These are phyloP conservation scores for Centropristis striata DNA, from an alignment of 2,113 vertebrate species.

Conservation along the genomic window DNA sequence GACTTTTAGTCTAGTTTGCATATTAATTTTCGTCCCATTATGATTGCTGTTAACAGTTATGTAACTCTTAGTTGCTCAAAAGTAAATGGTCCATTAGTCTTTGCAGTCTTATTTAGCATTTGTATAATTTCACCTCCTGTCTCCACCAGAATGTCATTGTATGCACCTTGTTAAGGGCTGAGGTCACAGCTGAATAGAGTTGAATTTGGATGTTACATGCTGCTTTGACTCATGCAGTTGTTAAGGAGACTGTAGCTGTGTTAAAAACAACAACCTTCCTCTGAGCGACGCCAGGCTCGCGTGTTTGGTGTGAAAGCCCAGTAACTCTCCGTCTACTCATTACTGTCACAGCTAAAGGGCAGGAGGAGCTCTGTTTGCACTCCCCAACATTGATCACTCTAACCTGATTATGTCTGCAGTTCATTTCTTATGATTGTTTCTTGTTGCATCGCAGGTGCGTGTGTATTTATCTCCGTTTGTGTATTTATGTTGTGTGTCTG, in stretches of 20 bases:
- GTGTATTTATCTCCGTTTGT: neutral
- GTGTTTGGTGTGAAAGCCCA: neutral
- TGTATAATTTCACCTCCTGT: neutral
- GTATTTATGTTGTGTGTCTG: neutral
- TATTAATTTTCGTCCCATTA: neutral
- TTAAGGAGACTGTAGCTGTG: neutral
- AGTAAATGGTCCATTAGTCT: neutral
- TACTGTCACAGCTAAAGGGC: constrained; percentile 18
- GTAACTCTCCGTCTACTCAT: neutral
- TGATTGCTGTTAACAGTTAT: neutral
- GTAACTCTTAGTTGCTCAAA: neutral
- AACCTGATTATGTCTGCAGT: constrained; percentile 29
- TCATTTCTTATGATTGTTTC: constrained; percentile 23
- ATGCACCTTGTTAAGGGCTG: neutral
- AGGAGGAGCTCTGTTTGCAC: constrained; percentile 18
- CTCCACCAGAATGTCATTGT: neutral
- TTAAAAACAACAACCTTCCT: constrained; percentile 6
- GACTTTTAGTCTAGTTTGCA: too few relatives aligned
- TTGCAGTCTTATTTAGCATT: neutral
- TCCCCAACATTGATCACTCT: constrained; percentile 25
- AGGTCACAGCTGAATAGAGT: neutral
- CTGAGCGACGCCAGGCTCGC: neutral
- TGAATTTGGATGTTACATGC: neutral
- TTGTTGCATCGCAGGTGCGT: neutral
- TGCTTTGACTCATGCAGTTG: neutral